Evolutionary conservation across 2,888 invertebrate species (phyloP).

Genomic region (Drosophila paracracens): DNA sequence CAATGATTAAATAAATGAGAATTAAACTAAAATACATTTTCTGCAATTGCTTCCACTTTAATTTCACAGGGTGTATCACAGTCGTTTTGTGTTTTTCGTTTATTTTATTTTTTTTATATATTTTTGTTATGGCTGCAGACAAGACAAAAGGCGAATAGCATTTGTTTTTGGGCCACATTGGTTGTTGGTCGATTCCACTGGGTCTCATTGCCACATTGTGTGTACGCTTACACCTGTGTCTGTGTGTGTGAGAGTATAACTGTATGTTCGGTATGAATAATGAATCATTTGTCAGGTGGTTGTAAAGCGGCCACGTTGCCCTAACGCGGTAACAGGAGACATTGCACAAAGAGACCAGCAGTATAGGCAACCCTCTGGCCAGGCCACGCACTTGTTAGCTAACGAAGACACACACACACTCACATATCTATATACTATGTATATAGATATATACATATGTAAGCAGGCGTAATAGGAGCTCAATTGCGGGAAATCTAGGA

Average conservation of each 20-base stretch:
- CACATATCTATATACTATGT: constrained; percentile 2
- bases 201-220: constrained; percentile 58
- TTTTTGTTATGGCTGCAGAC: constrained; percentile 59
- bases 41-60: no score
- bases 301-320: constrained; percentile 31
- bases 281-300: constrained; percentile 77
- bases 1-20: not conserved
- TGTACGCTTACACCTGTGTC: constrained; percentile 5
- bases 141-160: constrained; percentile 32
- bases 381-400: constrained; percentile 63
- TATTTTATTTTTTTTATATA: constrained; percentile 13
- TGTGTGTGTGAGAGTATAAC: constrained; percentile 20
- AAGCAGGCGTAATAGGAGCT: constrained; percentile 66
- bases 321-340: constrained; percentile 61
- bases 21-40: not conserved
- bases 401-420: constrained; percentile 24
- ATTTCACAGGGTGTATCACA: constrained; percentile 16
- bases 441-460: constrained; percentile 3
- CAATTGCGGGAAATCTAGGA: constrained; percentile 76
- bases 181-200: constrained; percentile 59
- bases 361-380: constrained; percentile 42
- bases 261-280: constrained; percentile 68
- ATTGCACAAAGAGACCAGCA: constrained; percentile 55
- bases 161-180: constrained; percentile 42
- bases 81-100: constrained; percentile 3